A percentile compares a stretch with the other conserved stretches of the same genome.
phyloP scores from a whole-genome alignment of 2,113 vertebrate genomes.

The Chaetura pelagica region DNA sequence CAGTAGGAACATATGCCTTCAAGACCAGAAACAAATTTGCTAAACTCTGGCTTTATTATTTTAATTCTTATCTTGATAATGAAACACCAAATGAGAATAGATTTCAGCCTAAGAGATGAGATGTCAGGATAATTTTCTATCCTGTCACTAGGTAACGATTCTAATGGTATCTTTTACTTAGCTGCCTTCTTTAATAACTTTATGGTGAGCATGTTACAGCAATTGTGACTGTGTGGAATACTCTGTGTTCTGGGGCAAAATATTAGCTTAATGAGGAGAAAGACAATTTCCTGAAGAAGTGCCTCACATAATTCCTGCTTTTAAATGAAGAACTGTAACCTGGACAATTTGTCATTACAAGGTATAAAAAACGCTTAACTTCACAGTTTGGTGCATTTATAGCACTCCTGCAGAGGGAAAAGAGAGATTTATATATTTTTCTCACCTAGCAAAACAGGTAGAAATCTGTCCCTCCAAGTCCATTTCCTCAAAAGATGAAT shows the following conservation, averaged over 20 bases:
- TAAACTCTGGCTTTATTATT: not conserved
- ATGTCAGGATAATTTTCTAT: conserved; percentile 34
- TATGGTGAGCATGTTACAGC: conserved; percentile 14
- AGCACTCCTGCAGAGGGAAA: not conserved
- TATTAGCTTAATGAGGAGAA: conserved; percentile 38
- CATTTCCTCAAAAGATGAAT: not conserved
- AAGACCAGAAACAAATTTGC: conserved; percentile 15
- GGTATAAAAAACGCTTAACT: conserved; percentile 1
- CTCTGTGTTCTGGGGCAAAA: not conserved
- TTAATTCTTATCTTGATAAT: not conserved
- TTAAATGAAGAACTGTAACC: conserved; percentile 16
- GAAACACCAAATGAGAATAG: not conserved
- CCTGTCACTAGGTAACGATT: conserved; percentile 37
- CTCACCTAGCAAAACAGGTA: not conserved
- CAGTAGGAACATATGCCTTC: not conserved
- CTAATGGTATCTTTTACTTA: conserved; percentile 35
- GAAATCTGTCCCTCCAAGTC: not conserved
- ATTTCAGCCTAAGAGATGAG: not conserved
- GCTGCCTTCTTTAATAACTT: not conserved
- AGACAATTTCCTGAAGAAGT: conserved; percentile 41
- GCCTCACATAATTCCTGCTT: conserved; percentile 19
- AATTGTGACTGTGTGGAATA: not conserved
- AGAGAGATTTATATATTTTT: conserved; percentile 31
- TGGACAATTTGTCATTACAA: conserved; percentile 18
- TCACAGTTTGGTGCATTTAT: conserved; percentile 1